Evolutionary conservation across 2,113 vertebrate genomes (phyloP).

Genomic region (Laticauda colubrina): DNA sequence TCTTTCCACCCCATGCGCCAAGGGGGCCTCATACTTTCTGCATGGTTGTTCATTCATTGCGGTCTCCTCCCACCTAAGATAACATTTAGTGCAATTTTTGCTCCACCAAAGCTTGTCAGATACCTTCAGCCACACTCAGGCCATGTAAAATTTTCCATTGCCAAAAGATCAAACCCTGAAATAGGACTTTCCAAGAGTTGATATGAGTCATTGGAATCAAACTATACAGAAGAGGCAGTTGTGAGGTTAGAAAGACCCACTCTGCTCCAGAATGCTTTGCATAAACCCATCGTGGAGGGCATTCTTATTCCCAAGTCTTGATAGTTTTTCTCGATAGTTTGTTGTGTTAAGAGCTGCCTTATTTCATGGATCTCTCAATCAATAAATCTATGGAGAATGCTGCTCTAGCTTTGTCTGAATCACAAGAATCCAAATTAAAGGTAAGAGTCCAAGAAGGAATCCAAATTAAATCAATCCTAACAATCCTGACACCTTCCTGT

Average conservation of each 20-base stretch:
- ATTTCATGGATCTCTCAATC: neutral
- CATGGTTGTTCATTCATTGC: neutral
- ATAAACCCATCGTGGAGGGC: neutral
- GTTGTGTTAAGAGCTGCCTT: neutral
- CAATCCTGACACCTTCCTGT: neutral
- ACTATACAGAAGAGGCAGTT: neutral
- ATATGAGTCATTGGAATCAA: neutral
- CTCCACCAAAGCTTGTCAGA: neutral
- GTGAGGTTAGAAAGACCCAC: neutral
- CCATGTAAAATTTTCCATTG: neutral
- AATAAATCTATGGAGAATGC: neutral
- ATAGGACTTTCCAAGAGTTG: neutral
- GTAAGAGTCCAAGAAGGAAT: neutral
- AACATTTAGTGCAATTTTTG: neutral
- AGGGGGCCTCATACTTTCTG: neutral
- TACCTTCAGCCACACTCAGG: neutral
- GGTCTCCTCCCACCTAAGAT: neutral
- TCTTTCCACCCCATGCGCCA: neutral
- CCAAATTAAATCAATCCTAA: neutral
- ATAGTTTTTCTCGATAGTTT: neutral
- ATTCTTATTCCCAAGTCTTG: too few species aligned
- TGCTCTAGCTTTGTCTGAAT: neutral
- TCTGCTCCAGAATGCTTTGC: neutral
- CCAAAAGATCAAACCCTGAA: neutral
- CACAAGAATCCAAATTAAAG: neutral